Evolutionary conservation across 2,113 vertebrate species (phyloP).

Genomic region (Spheniscus mendiculus): DNA sequence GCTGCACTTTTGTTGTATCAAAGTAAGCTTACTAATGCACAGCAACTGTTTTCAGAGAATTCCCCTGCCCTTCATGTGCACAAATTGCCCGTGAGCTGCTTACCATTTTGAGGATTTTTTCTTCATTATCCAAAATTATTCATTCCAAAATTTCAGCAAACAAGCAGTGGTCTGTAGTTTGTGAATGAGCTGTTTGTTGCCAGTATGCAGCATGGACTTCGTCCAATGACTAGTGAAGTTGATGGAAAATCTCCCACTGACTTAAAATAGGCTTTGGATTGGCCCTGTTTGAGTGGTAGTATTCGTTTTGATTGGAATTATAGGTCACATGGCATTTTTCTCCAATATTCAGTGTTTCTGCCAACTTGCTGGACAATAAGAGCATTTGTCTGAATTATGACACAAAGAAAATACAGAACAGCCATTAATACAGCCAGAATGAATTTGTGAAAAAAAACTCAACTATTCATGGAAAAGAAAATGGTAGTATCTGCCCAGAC

Average conservation of each 20-base stretch:
- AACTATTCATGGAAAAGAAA: constrained; percentile 16
- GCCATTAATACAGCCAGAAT: constrained; percentile 11
- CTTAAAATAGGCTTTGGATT: constrained; percentile 53
- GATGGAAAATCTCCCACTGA: constrained; percentile 58
- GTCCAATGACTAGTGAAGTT: constrained; percentile 55
- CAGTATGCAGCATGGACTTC: constrained; percentile 22
- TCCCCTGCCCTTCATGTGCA: not conserved
- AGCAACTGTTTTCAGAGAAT: not conserved
- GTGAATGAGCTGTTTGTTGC: constrained; percentile 64
- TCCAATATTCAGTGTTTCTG: constrained; percentile 47
- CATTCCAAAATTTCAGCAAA: constrained; percentile 58
- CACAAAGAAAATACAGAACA: constrained; percentile 49
- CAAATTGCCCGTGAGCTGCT: constrained; percentile 6
- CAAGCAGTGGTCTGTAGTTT: constrained; percentile 51
- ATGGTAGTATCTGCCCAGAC: constrained; percentile 17
- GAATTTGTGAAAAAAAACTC: not conserved
- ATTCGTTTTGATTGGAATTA: constrained; percentile 51
- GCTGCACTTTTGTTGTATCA: not conserved
- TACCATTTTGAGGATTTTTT: constrained; percentile 35
- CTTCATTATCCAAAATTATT: constrained; percentile 61
- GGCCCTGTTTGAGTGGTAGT: not conserved
- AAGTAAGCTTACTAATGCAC: not conserved
- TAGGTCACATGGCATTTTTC: constrained; percentile 46
- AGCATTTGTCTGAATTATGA: constrained; percentile 49
- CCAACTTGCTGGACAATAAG: constrained; percentile 39